Percentiles rank a stretch among this genome's conserved stretches.
Conservation (phyloP, 2,113 vertebrate species). For the Campylomormyrus numenius region DNA sequence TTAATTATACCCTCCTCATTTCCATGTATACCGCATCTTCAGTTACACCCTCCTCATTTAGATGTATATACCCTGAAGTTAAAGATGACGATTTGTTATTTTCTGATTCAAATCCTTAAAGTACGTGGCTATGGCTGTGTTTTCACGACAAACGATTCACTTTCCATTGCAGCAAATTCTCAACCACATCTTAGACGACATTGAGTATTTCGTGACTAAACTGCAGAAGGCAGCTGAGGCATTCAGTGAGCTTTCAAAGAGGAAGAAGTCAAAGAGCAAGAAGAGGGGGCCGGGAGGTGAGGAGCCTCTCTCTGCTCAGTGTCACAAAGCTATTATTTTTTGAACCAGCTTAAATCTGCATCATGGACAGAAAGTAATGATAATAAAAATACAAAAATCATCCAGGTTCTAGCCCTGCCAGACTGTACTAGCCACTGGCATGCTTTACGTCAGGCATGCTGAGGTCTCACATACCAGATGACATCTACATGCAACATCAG, state of each 20-base stretch:
- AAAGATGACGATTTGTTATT: neutral
- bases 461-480: neutral
- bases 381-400: neutral
- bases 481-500: neutral
- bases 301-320: slow-evolving; percentile 16
- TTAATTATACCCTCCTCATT: neutral
- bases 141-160: neutral
- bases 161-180: slow-evolving; percentile 79
- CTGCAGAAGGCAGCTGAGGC: slow-evolving; percentile 94
- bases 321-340: neutral
- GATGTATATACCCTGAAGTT: neutral
- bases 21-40: neutral
- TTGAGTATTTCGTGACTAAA: slow-evolving; percentile 88
- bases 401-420: neutral
- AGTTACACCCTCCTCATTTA: neutral
- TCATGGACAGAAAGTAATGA: neutral
- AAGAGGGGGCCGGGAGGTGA: slow-evolving; percentile 87
- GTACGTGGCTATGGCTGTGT: neutral
- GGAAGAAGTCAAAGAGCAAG: slow-evolving; percentile 86
- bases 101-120: neutral
- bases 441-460: neutral
- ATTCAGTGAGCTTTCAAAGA: slow-evolving; percentile 76
- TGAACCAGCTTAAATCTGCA: neutral
- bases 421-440: neutral
- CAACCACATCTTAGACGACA: slow-evolving; percentile 93